Conservation (phyloP, 2,888 invertebrate species). For the Lamproptera curius region DNA sequence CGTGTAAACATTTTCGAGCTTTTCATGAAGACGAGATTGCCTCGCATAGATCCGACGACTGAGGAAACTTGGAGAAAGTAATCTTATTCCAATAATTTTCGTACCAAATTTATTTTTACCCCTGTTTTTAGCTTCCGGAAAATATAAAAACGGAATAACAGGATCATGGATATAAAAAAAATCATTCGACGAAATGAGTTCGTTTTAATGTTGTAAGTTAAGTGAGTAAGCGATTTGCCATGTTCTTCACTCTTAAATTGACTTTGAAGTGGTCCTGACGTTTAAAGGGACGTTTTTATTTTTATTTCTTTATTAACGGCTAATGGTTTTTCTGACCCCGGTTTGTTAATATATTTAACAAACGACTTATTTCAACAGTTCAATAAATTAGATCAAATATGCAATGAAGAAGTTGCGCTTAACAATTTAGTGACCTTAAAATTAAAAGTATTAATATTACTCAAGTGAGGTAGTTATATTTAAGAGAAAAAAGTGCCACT, state of each 20-base stretch:
- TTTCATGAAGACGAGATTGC: not conserved
- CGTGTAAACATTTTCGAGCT: not conserved
- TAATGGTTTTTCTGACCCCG: too few species aligned
- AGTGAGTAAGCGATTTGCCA: conserved; percentile 6
- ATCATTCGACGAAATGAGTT: conserved; percentile 4
- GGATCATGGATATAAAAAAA: conserved; percentile 5
- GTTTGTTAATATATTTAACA: too few species aligned
- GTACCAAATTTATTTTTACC: conserved; percentile 10
- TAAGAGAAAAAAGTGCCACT: too few species aligned
- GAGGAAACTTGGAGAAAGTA: conserved; percentile 1
- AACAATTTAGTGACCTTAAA: too few species aligned
- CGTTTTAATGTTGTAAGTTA: conserved; percentile 9
- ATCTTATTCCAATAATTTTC: conserved; percentile 11
- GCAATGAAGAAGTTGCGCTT: too few species aligned
- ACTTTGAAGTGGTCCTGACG: not conserved
- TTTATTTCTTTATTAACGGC: too few species aligned
- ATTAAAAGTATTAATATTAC: too few species aligned
- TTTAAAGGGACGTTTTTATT: too few species aligned
- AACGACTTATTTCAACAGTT: too few species aligned
- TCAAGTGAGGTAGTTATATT: too few species aligned
- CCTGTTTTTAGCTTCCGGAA: not conserved
- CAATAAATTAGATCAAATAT: too few species aligned
- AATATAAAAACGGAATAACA: conserved; percentile 1
- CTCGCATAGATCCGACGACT: not conserved
- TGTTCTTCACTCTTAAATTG: conserved; percentile 11